Percentiles rank a stretch among this genome's conserved stretches.
These are phyloP conservation scores for Umimayanthus kanabou DNA, from an alignment of 92 coral and sea anemone genomes.

Conservation along the genomic window DNA sequence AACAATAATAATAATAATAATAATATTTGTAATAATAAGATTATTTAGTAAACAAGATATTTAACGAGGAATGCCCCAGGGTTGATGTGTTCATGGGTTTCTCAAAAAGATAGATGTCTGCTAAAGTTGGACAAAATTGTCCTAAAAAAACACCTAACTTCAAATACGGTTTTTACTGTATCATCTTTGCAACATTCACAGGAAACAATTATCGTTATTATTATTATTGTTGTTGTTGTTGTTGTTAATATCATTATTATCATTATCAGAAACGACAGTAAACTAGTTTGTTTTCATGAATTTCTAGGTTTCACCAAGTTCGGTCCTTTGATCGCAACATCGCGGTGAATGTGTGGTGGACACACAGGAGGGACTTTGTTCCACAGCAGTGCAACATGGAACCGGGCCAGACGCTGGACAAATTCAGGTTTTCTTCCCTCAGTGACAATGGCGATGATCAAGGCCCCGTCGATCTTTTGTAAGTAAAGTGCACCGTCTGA, in stretches of 20 bases:
- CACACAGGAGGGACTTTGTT: constrained; percentile 64
- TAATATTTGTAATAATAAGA: too few species aligned
- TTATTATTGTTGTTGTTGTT: background rate
- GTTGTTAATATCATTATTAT: background rate
- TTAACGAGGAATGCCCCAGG: too few species aligned
- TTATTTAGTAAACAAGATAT: too few species aligned
- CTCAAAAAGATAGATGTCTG: too few species aligned
- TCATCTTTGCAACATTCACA: too few species aligned
- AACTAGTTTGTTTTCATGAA: background rate
- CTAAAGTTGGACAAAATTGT: too few species aligned
- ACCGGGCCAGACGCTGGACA: constrained; percentile 74
- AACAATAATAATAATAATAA: too few species aligned
- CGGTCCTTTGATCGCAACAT: constrained; percentile 92
- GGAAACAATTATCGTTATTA: background rate
- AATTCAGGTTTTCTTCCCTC: constrained; percentile 69
- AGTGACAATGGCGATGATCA: constrained; percentile 36
- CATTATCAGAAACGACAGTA: background rate
- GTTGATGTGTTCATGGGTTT: too few species aligned
- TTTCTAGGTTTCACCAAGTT: constrained; percentile 92
- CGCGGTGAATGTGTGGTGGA: constrained; percentile 97
- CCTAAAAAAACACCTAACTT: too few species aligned
- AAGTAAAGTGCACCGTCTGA: constrained; percentile 34
- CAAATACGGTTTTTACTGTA: too few species aligned
- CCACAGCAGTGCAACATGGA: constrained; percentile 80
- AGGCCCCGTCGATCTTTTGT: constrained; percentile 68